These are phyloP conservation scores for Palaemon carinicauda DNA, from an alignment of 1,140 invertebrate genomes.

Conservation along the genomic window DNA sequence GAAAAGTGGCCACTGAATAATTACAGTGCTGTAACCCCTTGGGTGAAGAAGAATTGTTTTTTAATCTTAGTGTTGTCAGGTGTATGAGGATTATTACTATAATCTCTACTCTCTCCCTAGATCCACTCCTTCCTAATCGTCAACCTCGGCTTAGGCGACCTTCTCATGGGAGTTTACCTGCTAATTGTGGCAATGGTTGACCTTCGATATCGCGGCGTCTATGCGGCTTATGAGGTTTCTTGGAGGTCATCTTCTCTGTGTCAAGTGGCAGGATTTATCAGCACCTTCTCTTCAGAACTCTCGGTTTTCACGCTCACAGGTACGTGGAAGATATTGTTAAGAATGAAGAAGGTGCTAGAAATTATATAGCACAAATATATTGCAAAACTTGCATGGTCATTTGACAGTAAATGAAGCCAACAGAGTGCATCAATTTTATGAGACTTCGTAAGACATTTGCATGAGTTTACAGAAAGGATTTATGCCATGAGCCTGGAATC, in stretches of 20 bases:
- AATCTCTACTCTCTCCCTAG: constrained; percentile 61
- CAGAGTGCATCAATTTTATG: too few relatives aligned
- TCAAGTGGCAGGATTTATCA: constrained; percentile 72
- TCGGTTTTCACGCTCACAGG: constrained; percentile 72
- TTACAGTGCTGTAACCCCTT: too few relatives aligned
- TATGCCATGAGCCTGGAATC: too few relatives aligned
- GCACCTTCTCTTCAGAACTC: constrained; percentile 74
- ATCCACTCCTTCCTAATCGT: constrained; percentile 73
- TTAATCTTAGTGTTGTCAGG: too few relatives aligned
- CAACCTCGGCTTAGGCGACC: constrained; percentile 72
- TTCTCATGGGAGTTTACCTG: constrained; percentile 70
- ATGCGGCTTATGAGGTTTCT: constrained; percentile 67
- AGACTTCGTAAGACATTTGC: too few relatives aligned
- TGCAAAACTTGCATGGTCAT: too few relatives aligned
- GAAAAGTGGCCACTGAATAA: too few relatives aligned
- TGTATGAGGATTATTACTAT: too few relatives aligned
- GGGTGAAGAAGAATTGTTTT: too few relatives aligned
- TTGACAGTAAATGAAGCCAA: too few relatives aligned
- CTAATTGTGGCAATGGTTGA: constrained; percentile 70
- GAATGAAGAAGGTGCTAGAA: not conserved
- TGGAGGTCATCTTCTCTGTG: constrained; percentile 69
- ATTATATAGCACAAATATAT: too few relatives aligned
- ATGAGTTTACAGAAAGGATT: too few relatives aligned
- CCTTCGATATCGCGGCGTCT: constrained; percentile 68
- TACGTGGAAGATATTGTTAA: not conserved